phyloP scores from a whole-genome alignment of 2,797 vertebrate species.

The Percopsis omiscomaycus region DNA sequence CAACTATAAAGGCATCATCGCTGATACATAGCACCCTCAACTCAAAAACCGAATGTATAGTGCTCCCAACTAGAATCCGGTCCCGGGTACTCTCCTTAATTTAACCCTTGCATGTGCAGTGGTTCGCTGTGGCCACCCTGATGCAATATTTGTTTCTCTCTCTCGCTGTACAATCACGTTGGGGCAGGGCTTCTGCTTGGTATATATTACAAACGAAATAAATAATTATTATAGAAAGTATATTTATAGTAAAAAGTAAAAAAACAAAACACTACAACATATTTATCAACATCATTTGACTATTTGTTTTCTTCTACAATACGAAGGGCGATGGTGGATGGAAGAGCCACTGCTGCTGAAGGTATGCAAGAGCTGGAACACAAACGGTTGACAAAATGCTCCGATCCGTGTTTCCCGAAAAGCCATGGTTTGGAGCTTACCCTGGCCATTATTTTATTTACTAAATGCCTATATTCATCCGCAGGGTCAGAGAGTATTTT shows the following conservation, averaged over 20 bases:
- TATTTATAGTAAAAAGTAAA: no score
- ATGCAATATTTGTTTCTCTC: not conserved
- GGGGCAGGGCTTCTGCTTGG: no score
- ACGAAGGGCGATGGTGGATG: not conserved
- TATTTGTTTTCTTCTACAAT: no score
- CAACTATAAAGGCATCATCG: constrained; percentile 4
- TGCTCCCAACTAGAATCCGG: constrained; percentile 54
- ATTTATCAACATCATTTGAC: no score
- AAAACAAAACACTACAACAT: no score
- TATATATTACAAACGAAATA: no score
- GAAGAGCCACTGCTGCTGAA: constrained; percentile 27
- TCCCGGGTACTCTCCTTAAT: constrained; percentile 60
- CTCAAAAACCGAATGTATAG: constrained; percentile 42
- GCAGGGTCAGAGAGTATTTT: constrained; percentile 83
- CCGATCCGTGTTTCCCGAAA: constrained; percentile 32
- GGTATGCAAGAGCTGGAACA: constrained; percentile 43
- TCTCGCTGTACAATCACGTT: no score
- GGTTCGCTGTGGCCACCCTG: not conserved
- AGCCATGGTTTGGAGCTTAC: constrained; percentile 60
- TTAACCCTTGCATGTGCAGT: constrained; percentile 68
- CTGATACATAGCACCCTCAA: constrained; percentile 20
- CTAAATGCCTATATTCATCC: constrained; percentile 81
- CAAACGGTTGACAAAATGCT: constrained; percentile 32
- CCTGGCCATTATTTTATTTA: constrained; percentile 82
- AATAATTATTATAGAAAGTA: no score